phyloP scores from a whole-genome alignment of 2,797 vertebrate genomes.

The Onychomys leucogaster region DNA sequence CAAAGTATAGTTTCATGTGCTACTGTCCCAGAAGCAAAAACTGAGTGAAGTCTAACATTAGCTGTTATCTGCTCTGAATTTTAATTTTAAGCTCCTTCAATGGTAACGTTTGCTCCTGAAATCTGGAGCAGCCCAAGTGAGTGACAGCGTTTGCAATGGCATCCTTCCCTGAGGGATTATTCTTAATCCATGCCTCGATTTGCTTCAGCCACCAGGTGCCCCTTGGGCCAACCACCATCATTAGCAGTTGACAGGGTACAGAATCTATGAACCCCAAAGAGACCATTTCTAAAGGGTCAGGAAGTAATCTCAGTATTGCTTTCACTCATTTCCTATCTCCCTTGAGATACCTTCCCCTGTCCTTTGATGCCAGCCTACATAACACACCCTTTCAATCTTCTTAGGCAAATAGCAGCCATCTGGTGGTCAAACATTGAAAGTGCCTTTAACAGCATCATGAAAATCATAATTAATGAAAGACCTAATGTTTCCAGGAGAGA shows the following conservation, averaged over 20 bases:
- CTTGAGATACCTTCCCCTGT: background rate
- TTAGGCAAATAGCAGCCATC: constrained; percentile 6
- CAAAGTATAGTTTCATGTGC: constrained; percentile 40
- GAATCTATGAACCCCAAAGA: background rate
- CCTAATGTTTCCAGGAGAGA: constrained; percentile 29
- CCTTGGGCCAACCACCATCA: background rate
- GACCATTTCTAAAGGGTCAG: background rate
- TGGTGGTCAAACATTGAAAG: constrained; percentile 55
- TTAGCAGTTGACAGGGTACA: background rate
- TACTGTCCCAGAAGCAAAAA: constrained; percentile 8
- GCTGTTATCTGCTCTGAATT: constrained; percentile 48
- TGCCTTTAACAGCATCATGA: constrained; percentile 20
- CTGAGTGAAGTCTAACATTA: constrained; percentile 39
- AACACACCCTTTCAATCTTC: constrained; percentile 44
- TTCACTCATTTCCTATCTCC: background rate
- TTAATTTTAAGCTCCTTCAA: constrained; percentile 57
- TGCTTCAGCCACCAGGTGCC: constrained; percentile 7
- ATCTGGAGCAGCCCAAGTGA: constrained; percentile 56
- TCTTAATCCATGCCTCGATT: constrained; percentile 48
- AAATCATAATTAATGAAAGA: constrained; percentile 14
- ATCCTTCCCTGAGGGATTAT: constrained; percentile 2
- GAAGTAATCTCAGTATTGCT: constrained; percentile 9
- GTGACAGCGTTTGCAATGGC: constrained; percentile 39
- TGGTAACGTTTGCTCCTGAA: constrained; percentile 48
- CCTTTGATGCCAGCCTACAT: constrained; percentile 42